These are phyloP conservation scores for Phalacrocorax pelagicus DNA, from an alignment of 2,113 vertebrate genomes.

Conservation along the genomic window DNA sequence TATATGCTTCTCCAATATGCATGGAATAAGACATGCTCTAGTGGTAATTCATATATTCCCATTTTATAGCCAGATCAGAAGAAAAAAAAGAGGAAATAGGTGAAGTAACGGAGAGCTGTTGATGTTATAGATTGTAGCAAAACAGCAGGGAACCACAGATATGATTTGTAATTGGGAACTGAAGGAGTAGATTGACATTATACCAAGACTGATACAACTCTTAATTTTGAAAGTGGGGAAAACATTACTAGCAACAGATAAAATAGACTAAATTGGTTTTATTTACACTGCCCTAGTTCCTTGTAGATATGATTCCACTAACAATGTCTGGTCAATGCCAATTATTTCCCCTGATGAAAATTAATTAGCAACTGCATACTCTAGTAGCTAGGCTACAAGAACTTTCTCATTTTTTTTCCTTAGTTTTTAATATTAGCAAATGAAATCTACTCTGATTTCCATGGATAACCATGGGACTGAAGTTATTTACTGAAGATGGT, in stretches of 20 bases:
- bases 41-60: background rate
- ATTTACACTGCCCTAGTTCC: background rate
- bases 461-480: background rate
- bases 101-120: background rate
- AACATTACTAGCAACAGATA: background rate
- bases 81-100: background rate
- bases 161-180: background rate
- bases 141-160: background rate
- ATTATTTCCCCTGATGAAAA: background rate
- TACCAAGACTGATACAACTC: background rate
- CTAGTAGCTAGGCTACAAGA: background rate
- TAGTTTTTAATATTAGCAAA: background rate
- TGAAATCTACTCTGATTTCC: background rate
- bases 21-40: background rate
- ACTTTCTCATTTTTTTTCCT: background rate
- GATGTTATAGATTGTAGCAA: background rate
- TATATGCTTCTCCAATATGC: background rate
- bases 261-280: background rate
- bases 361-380: background rate
- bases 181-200: background rate
- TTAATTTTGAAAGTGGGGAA: background rate
- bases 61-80: background rate
- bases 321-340: rapidly evolving
- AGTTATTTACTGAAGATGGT: background rate
- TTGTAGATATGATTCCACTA: background rate